These are phyloP conservation scores for Drosophila putrida DNA, from an alignment of 2,888 invertebrate genomes.

Conservation along the genomic window DNA sequence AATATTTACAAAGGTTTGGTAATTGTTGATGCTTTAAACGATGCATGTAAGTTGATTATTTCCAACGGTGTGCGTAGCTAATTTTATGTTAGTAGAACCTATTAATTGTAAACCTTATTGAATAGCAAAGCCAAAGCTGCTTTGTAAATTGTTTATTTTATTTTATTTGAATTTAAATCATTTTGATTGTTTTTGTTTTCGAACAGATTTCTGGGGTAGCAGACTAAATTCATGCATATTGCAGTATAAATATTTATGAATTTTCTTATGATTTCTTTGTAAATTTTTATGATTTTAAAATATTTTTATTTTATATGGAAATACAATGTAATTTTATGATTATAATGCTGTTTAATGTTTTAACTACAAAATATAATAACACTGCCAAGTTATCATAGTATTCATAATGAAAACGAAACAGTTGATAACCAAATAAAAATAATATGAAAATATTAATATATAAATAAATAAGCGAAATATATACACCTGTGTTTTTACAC, in stretches of 20 bases:
- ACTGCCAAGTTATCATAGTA: slow-evolving; percentile 72
- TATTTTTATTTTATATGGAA: slow-evolving; percentile 61
- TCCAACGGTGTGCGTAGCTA: slow-evolving; percentile 73
- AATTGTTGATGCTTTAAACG: slow-evolving; percentile 63
- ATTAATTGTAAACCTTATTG: slow-evolving; percentile 14
- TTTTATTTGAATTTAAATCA: slow-evolving; percentile 1
- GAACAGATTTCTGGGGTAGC: slow-evolving; percentile 84
- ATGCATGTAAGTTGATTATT: slow-evolving; percentile 72
- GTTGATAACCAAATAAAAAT: slow-evolving; percentile 66
- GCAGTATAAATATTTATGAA: slow-evolving; percentile 43
- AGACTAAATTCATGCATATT: slow-evolving; percentile 85
- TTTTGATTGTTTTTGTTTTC: slow-evolving; percentile 44
- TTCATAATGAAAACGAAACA: slow-evolving; percentile 65
- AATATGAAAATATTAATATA: slow-evolving; percentile 68
- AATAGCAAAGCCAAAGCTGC: slow-evolving; percentile 21
- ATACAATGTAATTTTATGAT: slow-evolving; percentile 67
- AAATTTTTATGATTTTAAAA: slow-evolving; percentile 45
- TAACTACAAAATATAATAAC: slow-evolving; percentile 67
- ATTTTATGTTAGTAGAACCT: slow-evolving; percentile 33
- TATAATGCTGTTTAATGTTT: slow-evolving; percentile 61
- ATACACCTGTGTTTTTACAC: slow-evolving; percentile 42
- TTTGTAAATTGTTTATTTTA: slow-evolving; percentile 39
- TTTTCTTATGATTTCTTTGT: slow-evolving; percentile 45
- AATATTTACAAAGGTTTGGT: slow-evolving; percentile 34
- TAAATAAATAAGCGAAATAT: slow-evolving; percentile 63